These are phyloP conservation scores for Pseudomyrmex dendroicus DNA, from an alignment of 1,140 invertebrate species.

Conservation along the genomic window DNA sequence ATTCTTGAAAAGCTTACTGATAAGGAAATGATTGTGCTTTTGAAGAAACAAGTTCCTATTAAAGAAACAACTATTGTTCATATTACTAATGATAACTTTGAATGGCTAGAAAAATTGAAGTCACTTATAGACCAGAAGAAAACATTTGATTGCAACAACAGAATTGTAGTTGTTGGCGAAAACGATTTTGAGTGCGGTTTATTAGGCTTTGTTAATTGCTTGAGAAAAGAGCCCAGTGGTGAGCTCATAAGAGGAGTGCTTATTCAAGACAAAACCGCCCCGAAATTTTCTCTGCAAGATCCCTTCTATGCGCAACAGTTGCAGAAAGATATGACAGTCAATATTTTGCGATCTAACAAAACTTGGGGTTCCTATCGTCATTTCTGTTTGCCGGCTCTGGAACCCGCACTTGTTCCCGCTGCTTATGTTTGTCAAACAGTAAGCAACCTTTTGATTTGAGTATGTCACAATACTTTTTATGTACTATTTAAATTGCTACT, in stretches of 20 bases:
- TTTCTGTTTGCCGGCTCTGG: constrained; percentile 84
- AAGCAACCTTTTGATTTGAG: too few species aligned
- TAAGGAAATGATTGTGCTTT: constrained; percentile 72
- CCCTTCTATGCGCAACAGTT: constrained; percentile 88
- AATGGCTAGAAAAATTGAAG: constrained; percentile 84
- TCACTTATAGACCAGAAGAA: constrained; percentile 85
- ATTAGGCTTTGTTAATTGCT: too few species aligned
- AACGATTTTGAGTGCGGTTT: constrained; percentile 52
- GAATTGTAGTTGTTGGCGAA: constrained; percentile 85
- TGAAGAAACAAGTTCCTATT: constrained; percentile 76
- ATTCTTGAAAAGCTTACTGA: constrained; percentile 76
- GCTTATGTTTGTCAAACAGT: constrained; percentile 90
- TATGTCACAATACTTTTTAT: too few species aligned
- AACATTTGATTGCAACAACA: constrained; percentile 16
- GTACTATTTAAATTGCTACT: too few species aligned
- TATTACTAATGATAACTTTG: constrained; percentile 78
- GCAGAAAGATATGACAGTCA: constrained; percentile 90
- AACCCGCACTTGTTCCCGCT: constrained; percentile 86
- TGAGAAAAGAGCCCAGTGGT: constrained; percentile 87
- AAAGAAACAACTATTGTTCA: constrained; percentile 72
- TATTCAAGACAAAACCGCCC: constrained; percentile 88
- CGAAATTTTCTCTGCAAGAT: constrained; percentile 87
- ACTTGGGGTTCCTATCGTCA: constrained; percentile 94
- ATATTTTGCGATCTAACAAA: constrained; percentile 87
- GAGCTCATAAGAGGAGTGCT: constrained; percentile 87